These are phyloP conservation scores for Micropoecilia bifurca DNA, from an alignment of 2,797 vertebrate genomes.

Conservation along the genomic window DNA sequence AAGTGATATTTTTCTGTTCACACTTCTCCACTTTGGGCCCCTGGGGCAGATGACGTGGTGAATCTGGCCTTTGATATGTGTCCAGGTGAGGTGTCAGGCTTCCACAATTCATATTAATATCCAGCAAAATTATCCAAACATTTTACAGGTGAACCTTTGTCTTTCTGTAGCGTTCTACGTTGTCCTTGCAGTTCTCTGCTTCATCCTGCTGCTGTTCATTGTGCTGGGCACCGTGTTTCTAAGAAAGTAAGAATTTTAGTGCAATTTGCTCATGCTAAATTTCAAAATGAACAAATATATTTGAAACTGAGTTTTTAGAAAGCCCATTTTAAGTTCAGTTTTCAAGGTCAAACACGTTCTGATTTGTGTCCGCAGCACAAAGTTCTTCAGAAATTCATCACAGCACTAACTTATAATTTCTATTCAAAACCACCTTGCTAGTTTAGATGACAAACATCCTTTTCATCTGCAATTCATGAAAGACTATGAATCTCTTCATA, in stretches of 20 bases:
- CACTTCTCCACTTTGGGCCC: neutral
- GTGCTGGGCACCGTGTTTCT: slow-evolving; percentile 54
- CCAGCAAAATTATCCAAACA: neutral
- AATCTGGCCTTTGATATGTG: accelerated
- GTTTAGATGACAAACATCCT: neutral
- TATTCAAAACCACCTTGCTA: neutral
- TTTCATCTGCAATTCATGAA: neutral
- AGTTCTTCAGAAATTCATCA: neutral
- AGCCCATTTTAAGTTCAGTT: neutral
- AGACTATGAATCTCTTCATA: no score
- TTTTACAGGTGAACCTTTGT: neutral
- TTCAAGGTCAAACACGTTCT: neutral
- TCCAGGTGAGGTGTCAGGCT: slow-evolving; percentile 1
- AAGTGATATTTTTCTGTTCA: slow-evolving; percentile 4
- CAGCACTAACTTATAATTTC: neutral
- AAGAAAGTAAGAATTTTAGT: slow-evolving; percentile 65
- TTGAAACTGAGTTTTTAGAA: neutral
- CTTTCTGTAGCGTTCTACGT: slow-evolving; percentile 2
- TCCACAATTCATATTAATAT: neutral
- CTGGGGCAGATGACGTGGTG: neutral
- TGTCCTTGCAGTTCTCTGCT: slow-evolving; percentile 32
- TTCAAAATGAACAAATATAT: neutral
- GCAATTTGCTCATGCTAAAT: neutral
- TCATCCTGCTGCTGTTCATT: slow-evolving; percentile 30
- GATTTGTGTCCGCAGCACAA: neutral